Conservation (phyloP, 2,888 invertebrate species). For the Lordiphosa fenestrarum region DNA sequence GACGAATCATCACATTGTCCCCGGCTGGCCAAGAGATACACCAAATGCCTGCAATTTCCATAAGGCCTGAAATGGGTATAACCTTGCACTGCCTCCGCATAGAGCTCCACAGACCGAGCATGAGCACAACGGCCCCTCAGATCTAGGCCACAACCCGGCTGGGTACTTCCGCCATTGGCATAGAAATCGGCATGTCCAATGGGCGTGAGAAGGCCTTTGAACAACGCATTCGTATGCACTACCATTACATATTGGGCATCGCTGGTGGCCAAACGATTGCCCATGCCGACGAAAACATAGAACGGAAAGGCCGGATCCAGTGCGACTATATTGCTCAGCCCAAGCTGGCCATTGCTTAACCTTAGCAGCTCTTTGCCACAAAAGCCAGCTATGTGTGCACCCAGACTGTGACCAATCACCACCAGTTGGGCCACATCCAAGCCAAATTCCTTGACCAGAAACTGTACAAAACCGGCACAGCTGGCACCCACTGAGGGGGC, state of each 20-base stretch:
- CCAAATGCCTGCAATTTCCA: conserved; percentile 27
- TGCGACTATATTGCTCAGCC: conserved; percentile 82
- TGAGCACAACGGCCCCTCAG: conserved; percentile 78
- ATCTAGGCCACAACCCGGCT: conserved; percentile 81
- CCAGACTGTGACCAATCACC: conserved; percentile 82
- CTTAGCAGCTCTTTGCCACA: conserved; percentile 82
- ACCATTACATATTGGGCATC: conserved; percentile 68
- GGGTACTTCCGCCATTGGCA: conserved; percentile 81
- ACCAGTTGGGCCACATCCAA: conserved; percentile 80
- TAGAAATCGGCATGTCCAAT: conserved; percentile 80
- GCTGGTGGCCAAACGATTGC: conserved; percentile 36
- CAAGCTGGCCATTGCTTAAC: conserved; percentile 47
- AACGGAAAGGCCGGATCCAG: conserved; percentile 67
- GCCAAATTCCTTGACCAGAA: conserved; percentile 81
- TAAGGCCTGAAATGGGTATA: conserved; percentile 39
- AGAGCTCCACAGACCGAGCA: conserved; percentile 75
- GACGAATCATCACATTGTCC: conserved; percentile 17
- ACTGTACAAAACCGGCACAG: conserved; percentile 56
- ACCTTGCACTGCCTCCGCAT: conserved; percentile 77
- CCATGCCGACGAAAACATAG: conserved; percentile 34
- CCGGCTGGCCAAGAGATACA: conserved; percentile 21
- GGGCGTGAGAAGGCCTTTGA: conserved; percentile 53
- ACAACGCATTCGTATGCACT: conserved; percentile 63
- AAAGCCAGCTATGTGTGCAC: conserved; percentile 83
- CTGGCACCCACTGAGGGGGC: conserved; percentile 46